Base-by-base conservation (phyloP, 1,140 invertebrate species). In the Drosophila kanapiae region DNA sequence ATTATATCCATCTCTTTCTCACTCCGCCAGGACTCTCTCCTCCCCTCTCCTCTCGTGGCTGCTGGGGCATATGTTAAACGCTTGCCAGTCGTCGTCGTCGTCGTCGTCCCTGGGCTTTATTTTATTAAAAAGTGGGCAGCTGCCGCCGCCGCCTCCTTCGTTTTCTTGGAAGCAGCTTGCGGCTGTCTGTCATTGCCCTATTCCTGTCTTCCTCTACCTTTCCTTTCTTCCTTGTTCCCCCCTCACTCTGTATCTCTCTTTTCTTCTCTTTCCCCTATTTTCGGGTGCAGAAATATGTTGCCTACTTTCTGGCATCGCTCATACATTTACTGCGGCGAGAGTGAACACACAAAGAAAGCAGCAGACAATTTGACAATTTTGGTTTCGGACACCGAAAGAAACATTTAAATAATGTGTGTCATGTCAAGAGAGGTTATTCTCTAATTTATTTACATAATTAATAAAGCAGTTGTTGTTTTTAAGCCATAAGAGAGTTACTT, bases 111-210 rank as follows among this genome's bases (percentile, higher is more conserved):
- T 64, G 49, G 49, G 37, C 74, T 77, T 77, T 69, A 77, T 82
- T 86, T 82, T 86, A 87, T 87, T 86, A 86, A 87, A 86, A 86
- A 86, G 78, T 87, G 75, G 75, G 65, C 59, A 78, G 68, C 81
- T 72, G 68, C 65, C 57, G 45, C 64, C 51, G 70, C 51, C 58
- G 33, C 65, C 57, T 61, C 57, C 60, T 72, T 35, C 76, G 68
- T 33, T 72, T 63, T 59, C 75, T 59, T 57, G 57, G 59, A 48
- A 79, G 77, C 84, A 90, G 80, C 77, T 87, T 88, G 80, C 47
- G 69, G 67, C 69, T 80, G 84, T 82, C 75, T 87, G 80, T 87
- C 80, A 90, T 61, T 78, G 77, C 77, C 60, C 64, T 83, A 67
- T 54, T 53, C 47, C 65, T 42, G 18, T 49, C 62, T 40, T 37